Percentiles rank a stretch among this genome's conserved stretches.
These are phyloP conservation scores for Mya arenaria DNA, from an alignment of 1,140 invertebrate species.

Conservation along the genomic window DNA sequence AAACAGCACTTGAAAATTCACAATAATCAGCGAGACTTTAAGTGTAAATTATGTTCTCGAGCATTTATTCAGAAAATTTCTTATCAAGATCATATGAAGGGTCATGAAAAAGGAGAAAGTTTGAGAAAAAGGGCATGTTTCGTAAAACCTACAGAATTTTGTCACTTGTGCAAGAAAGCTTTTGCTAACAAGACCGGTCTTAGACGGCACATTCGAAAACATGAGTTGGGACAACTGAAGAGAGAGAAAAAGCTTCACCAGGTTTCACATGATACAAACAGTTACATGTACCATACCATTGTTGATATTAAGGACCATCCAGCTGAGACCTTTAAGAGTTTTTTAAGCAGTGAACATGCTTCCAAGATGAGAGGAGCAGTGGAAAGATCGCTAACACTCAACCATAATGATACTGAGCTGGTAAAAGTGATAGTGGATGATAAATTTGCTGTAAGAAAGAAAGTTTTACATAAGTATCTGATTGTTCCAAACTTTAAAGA, in stretches of 20 bases:
- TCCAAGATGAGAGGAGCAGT: too few species aligned
- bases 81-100: constrained; percentile 1
- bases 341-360: too few species aligned
- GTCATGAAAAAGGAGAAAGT: constrained; percentile 13
- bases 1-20: constrained; percentile 38
- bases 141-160: constrained; percentile 21
- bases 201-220: constrained; percentile 26
- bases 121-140: background rate
- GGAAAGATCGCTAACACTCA: too few species aligned
- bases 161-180: constrained; percentile 25
- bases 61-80: constrained; percentile 20
- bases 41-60: constrained; percentile 24
- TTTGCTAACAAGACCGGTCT: constrained; percentile 30
- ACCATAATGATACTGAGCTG: too few species aligned
- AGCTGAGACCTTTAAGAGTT: too few species aligned
- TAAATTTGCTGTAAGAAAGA: too few species aligned
- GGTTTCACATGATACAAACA: too few species aligned
- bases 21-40: constrained; percentile 26
- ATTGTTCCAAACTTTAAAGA: too few species aligned
- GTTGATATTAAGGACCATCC: too few species aligned
- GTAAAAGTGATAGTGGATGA: too few species aligned
- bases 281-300: too few species aligned
- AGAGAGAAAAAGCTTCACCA: constrained; percentile 19
- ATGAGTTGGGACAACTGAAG: constrained; percentile 21
- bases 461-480: too few species aligned